Base-by-base conservation (phyloP, 1,140 invertebrate genomes). In the Anastatus disparis region DNA sequence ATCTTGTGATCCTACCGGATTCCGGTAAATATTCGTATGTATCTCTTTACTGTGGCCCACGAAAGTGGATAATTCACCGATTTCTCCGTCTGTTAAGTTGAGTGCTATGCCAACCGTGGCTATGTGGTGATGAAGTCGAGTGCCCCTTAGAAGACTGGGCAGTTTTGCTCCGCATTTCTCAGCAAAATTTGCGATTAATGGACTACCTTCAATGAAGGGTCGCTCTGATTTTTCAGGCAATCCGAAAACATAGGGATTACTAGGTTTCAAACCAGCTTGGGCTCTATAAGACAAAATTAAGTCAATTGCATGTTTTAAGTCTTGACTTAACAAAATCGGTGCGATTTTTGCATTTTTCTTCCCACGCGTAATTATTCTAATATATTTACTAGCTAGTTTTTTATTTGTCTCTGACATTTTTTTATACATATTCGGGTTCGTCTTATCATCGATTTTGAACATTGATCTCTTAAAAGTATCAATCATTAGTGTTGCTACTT, bases 231-330 rank as follows among this genome's bases (percentile, higher is more conserved):
- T 50, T 3, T 26, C 15, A 38, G 62, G 52, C 38, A 50, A 26
- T 24, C 62, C 70, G 53, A 72, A 72, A 2, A 66, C 31, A 17
- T 59, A 66, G 10, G 4, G 20, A 42, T 72, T 72, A 40, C 13
- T 12, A 6, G 48, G n/a, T n/a, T n/a, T 1, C 7, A 72, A 53
- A 13, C 22, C 20, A 15, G 62, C 70, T 8, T 13, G n/a, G 26
- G n/a, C 17, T 9, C 70, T 27, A 26, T 40, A 42, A 1, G 58
- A 3, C 3, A 59, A 8, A 6, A 72, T 24, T 13, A 72, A 22
- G 22, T 72, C 56, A 12, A 65, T 59, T 17, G 29, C 59, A 20
- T 24, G 13, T 20, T 42, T n/a, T 6, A 56, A 15, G 9, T 62
- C 17, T 7, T 20, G 2, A 61, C 50, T 22, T 15, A 70, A 26